phyloP scores from a whole-genome alignment of 2,113 vertebrate genomes.

The Pelecanus crispus region DNA sequence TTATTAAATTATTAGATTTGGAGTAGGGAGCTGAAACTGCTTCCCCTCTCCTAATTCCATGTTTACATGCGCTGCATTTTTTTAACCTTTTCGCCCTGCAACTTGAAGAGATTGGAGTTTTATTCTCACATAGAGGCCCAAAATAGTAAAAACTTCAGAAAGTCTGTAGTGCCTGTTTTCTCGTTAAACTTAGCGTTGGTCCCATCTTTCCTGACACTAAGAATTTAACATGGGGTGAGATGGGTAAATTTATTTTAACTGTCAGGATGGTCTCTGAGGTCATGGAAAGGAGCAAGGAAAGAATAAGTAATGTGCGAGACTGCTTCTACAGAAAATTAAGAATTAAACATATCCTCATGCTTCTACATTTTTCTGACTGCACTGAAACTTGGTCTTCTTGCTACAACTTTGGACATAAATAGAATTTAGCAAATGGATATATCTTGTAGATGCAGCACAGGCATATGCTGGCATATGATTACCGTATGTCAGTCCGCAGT shows the following conservation, averaged over 20 bases:
- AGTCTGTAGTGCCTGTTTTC: background rate
- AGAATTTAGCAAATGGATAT: background rate
- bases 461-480: background rate
- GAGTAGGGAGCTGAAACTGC: background rate
- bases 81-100: background rate
- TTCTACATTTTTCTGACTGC: background rate
- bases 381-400: background rate
- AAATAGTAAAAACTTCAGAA: background rate
- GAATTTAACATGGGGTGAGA: background rate
- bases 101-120: background rate
- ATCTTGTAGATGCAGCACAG: background rate
- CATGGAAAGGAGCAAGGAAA: background rate
- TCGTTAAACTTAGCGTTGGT: background rate
- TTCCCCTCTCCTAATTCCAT: background rate
- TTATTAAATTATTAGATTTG: background rate
- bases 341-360: background rate
- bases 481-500: constrained; percentile 3
- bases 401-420: background rate
- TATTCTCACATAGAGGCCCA: background rate
- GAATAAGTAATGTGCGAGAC: background rate
- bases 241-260: background rate
- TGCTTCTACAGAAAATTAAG: background rate
- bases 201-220: background rate
- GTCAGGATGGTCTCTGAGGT: background rate
- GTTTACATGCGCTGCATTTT: background rate